Evolutionary conservation across 2,113 vertebrate genomes (phyloP), one percentile per base, ranked within the genome.

Genomic region (Eupsittula cactorum): DNA sequence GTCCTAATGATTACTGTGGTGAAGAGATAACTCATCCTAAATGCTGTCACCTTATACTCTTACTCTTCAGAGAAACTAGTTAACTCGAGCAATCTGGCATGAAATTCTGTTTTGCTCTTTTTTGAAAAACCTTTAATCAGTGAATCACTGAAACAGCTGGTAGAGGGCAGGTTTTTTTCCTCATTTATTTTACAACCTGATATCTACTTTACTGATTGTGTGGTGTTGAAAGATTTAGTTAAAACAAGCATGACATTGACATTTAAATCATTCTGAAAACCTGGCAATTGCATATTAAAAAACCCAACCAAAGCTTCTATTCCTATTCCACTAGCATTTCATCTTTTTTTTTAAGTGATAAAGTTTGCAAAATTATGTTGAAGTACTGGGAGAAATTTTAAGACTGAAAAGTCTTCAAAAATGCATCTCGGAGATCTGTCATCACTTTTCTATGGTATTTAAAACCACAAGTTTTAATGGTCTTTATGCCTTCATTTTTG

Each of bases 51-150:
- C 39, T 81, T 86, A 16, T 69, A 31, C 37, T 65, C 42, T 47
- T 11, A 80, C 41, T 86, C 49, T 63, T 88, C 79, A 81, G 82
- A 81, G 59, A 88, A 69, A 73, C 46, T 44, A 88, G 88, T 94
- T 94, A 96, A 91, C 74, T 71, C 79, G 63, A 92, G 79, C 44
- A 93, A 76, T 86, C 44, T 88, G 82, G 37, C 63, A 75, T 87
- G 67, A 95, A 93, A 87, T 94, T 78, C n/a, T 71, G 11, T 12
- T 82, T 86, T 78, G 44, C 50, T 93, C 27, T 60, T 85, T 67
- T 82, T 82, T 52, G 21, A 39, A 79, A 81, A 82, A 33, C 0
- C 44, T 91, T 90, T 70, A 49, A 85, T 88, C 82, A 77, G 46
- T 88, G 71, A 93, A 67, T 94, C 75, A 80, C 23, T 46, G 41